Evolutionary conservation across 2,888 invertebrate genomes (phyloP), one percentile per base, ranked within the genome.

Genomic region (Lithophane leautieri): DNA sequence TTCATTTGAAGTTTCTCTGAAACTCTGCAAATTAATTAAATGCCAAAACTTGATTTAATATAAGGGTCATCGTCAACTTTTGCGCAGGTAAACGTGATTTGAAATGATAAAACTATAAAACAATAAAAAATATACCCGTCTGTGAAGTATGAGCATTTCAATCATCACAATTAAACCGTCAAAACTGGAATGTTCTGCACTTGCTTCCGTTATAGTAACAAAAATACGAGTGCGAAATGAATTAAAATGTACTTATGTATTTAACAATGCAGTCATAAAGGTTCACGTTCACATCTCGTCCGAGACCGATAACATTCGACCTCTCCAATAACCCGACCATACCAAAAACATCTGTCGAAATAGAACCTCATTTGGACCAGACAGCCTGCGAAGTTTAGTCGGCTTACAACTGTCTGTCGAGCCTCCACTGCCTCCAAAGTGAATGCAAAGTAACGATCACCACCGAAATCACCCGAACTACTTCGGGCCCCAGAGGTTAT

Each of bases 401-500:
- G 87, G 78, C 34, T 88, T 81, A 73, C 66, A 78, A 84, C 83
- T 61, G 88, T 86, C 88, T 85, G 83, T 63, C 85, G 60, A 90
- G 84, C 87, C 90, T 88, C 83, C 89, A 83, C 83, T 86, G 86
- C 86, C 90, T 89, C 82, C 89, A 88, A 89, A 92, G 92, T 91
- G 92, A 93, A 93, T 91, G 93, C 92, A 91, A 89, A 90, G 85
- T 93, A 92, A 93, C 93, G 93, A 93, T 92, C 90, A 89, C 86
- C 78, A 83, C 86, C 93, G 93, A 92, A 87, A 88, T 88, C 84
- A 70, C 82, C 85, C 93, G 93, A 93, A 83, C 80, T 56, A 61
- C 87, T 87, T 90, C 92, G 91, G 89, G 68, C 60, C 61, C 25
- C 88, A 80, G 84, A 94, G 89, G 87, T 93, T 92, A 93, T 93